phyloP scores from a whole-genome alignment of 2,888 invertebrate genomes.

The Artemia sinica region DNA sequence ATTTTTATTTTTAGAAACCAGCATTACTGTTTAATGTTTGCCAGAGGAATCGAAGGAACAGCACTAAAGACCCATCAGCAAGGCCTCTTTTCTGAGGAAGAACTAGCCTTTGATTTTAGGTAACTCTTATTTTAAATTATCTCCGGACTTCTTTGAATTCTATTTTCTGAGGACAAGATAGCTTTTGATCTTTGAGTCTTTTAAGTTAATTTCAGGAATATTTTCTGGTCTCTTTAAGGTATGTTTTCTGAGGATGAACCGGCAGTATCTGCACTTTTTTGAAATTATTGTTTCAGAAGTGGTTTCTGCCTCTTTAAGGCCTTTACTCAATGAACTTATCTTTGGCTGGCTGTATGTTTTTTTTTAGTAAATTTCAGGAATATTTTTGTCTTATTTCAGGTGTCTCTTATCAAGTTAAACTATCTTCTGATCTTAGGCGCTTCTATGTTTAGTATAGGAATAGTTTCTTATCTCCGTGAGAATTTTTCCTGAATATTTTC shows the following conservation, averaged over 20 bases:
- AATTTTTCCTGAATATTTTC: constrained; percentile 4
- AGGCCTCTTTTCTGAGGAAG: constrained; percentile 26
- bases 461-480: constrained; percentile 1
- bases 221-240: no score
- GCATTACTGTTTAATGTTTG: constrained; percentile 57
- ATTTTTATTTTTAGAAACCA: constrained; percentile 42
- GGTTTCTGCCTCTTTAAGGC: no score
- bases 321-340: no score
- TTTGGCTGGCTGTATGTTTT: no score
- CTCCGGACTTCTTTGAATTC: background rate
- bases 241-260: no score
- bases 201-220: no score
- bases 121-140: constrained; percentile 16
- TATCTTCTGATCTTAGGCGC: background rate
- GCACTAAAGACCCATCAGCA: constrained; percentile 36
- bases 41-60: constrained; percentile 53
- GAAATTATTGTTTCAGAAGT: no score
- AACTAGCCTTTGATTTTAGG: constrained; percentile 26
- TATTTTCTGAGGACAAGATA: no score
- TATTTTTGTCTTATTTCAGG: no score
- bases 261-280: no score
- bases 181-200: no score
- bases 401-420: background rate
- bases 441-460: background rate
- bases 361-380: no score